Percentiles rank a stretch among this genome's conserved stretches.
phyloP scores from a whole-genome alignment of 1,140 invertebrate species.

The Anadara kagoshimensis region DNA sequence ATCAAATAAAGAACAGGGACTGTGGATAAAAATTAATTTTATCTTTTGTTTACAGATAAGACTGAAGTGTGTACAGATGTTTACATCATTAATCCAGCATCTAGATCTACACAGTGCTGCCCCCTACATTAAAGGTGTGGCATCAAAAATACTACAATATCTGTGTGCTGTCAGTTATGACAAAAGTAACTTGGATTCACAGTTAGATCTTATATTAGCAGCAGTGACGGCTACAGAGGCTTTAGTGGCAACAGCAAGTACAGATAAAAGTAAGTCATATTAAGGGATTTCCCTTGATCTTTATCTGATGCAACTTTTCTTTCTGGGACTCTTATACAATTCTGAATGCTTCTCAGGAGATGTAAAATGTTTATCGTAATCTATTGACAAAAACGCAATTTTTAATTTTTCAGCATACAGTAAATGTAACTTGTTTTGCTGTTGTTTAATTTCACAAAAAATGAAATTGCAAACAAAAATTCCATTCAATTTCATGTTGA shows the following conservation, averaged over 20 bases:
- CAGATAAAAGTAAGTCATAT: constrained; percentile 76
- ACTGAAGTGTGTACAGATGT: constrained; percentile 86
- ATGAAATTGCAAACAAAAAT: no score
- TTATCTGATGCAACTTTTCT: no score
- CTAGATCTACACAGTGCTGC: constrained; percentile 82
- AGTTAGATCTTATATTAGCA: constrained; percentile 77
- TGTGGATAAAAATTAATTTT: neutral
- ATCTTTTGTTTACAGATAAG: constrained; percentile 77
- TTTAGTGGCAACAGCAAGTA: constrained; percentile 83
- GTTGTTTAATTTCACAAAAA: no score
- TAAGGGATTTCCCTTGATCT: no score
- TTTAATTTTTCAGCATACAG: neutral
- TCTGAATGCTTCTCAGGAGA: no score
- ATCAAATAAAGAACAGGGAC: no score
- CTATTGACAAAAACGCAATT: neutral
- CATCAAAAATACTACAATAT: constrained; percentile 75
- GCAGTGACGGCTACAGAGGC: constrained; percentile 77
- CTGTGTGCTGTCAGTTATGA: constrained; percentile 45
- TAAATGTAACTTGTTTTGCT: no score
- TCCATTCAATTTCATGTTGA: no score
- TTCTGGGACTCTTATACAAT: no score
- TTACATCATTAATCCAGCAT: constrained; percentile 84
- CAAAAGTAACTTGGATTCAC: constrained; percentile 41
- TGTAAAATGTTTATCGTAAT: no score
- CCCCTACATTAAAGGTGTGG: constrained; percentile 87